Conservation (phyloP, 2,797 vertebrate genomes). For the Acipenser ruthenus region DNA sequence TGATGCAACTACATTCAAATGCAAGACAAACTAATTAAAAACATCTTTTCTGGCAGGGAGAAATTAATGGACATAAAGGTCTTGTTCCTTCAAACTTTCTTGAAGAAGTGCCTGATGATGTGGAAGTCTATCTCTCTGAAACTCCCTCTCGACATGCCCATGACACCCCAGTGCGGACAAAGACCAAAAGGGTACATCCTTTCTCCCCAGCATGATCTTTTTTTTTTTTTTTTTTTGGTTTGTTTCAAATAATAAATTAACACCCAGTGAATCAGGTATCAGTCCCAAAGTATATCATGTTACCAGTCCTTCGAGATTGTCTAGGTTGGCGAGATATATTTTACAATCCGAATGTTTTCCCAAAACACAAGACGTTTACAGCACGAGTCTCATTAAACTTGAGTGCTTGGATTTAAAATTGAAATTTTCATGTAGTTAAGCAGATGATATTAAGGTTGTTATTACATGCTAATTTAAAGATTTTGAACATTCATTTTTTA, state of each 20-base stretch:
- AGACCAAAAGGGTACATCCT: conserved; percentile 94
- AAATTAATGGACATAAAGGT: conserved; percentile 93
- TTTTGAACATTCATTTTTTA: neutral
- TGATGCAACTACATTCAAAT: neutral
- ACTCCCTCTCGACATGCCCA: conserved; percentile 69
- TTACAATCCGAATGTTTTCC: neutral
- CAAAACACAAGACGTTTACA: neutral
- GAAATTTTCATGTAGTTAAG: neutral
- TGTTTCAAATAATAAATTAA: no score
- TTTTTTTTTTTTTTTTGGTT: conserved; percentile 39
- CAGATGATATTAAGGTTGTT: neutral
- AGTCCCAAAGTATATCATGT: no score
- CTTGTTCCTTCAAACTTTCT: conserved; percentile 98
- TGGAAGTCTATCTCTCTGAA: conserved; percentile 91
- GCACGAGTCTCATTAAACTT: no score
- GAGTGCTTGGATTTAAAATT: no score
- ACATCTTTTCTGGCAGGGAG: conserved; percentile 59
- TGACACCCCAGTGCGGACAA: conserved; percentile 71
- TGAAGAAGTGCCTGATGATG: conserved; percentile 99
- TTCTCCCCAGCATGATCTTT: conserved; percentile 54
- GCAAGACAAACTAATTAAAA: neutral
- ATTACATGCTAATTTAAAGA: conserved; percentile 15
- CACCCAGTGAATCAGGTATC: no score
- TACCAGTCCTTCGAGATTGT: no score
- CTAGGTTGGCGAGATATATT: neutral